A percentile compares a stretch with the other conserved stretches of the same genome.
Evolutionary conservation across 2,888 invertebrate genomes (phyloP).

Genomic region (Thyatira batis): DNA sequence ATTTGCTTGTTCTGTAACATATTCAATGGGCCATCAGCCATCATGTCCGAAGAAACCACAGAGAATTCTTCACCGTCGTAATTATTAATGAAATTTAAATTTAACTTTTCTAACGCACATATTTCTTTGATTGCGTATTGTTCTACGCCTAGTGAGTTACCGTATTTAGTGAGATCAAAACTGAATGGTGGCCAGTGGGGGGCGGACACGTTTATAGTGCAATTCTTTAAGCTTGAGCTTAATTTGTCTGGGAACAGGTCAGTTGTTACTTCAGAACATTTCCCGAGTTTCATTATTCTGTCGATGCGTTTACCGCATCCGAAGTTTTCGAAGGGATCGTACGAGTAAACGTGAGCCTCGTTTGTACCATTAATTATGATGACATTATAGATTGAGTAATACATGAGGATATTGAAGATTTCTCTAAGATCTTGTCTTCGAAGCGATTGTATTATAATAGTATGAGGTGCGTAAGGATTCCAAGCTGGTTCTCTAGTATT

Average conservation of each 20-base stretch:
- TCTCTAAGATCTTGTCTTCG: conserved; percentile 18
- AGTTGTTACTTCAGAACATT: conserved; percentile 31
- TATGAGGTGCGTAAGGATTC: conserved; percentile 47
- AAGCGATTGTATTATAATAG: conserved; percentile 39
- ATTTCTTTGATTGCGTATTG: conserved; percentile 43
- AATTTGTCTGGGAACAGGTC: conserved; percentile 44
- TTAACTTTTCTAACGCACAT: conserved; percentile 42
- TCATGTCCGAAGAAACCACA: conserved; percentile 32
- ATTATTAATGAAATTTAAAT: conserved; percentile 38
- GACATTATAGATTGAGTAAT: conserved; percentile 37
- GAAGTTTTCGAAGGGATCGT: conserved; percentile 58
- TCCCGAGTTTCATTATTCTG: conserved; percentile 42
- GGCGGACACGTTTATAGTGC: conserved; percentile 43
- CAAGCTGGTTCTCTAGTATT: conserved; percentile 38
- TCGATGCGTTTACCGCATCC: conserved; percentile 57
- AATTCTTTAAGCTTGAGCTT: conserved; percentile 45
- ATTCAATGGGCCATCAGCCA: conserved; percentile 36
- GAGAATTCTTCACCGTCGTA: conserved; percentile 34
- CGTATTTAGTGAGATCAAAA: conserved; percentile 26
- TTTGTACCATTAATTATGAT: conserved; percentile 40
- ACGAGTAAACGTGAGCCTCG: conserved; percentile 46
- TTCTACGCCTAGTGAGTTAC: conserved; percentile 31
- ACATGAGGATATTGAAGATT: conserved; percentile 47
- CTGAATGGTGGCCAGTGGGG: conserved; percentile 53
- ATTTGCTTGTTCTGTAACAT: conserved; percentile 27